These are phyloP conservation scores for Oscheius sp. DNA, from an alignment of 2,888 invertebrate species.

Conservation along the genomic window DNA sequence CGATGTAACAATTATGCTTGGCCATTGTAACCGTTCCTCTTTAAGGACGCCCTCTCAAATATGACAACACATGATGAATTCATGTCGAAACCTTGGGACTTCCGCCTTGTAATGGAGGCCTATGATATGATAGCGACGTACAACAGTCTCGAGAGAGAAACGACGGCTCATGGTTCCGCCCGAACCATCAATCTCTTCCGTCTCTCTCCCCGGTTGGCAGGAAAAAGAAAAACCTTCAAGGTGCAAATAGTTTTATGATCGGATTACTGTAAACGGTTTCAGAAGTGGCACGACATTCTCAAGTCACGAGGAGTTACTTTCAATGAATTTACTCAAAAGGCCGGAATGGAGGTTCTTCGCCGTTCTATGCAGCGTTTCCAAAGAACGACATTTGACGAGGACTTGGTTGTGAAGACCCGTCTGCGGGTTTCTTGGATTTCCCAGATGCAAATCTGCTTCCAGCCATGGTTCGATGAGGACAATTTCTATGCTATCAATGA, in stretches of 20 bases:
- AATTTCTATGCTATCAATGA: conserved; percentile 65
- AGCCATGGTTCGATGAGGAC: conserved; percentile 66
- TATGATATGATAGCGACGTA: conserved; percentile 68
- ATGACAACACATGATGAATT: conserved; percentile 67
- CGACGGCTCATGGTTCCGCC: conserved; percentile 65
- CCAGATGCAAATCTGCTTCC: conserved; percentile 70
- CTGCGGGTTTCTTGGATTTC: conserved; percentile 70
- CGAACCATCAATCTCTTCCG: conserved; percentile 65
- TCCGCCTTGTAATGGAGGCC: conserved; percentile 67
- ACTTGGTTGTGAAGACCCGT: conserved; percentile 65
- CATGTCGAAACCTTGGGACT: conserved; percentile 67
- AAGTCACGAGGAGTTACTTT: conserved; percentile 64
- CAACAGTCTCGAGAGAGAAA: conserved; percentile 69
- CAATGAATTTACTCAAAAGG: conserved; percentile 69
- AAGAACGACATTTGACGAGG: conserved; percentile 68
- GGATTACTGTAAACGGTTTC: neutral
- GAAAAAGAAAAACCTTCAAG: conserved; percentile 66
- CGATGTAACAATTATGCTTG: conserved; percentile 46
- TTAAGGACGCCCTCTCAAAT: conserved; percentile 63
- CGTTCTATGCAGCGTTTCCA: conserved; percentile 70
- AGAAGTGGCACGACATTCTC: conserved; percentile 68
- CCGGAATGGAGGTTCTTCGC: conserved; percentile 59
- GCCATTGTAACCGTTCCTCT: neutral
- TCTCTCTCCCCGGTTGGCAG: conserved; percentile 59
- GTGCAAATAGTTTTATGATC: conserved; percentile 35